These are phyloP conservation scores for Amphiura filiformis DNA, from an alignment of 35 echinoderm and acorn worm species.

Conservation along the genomic window DNA sequence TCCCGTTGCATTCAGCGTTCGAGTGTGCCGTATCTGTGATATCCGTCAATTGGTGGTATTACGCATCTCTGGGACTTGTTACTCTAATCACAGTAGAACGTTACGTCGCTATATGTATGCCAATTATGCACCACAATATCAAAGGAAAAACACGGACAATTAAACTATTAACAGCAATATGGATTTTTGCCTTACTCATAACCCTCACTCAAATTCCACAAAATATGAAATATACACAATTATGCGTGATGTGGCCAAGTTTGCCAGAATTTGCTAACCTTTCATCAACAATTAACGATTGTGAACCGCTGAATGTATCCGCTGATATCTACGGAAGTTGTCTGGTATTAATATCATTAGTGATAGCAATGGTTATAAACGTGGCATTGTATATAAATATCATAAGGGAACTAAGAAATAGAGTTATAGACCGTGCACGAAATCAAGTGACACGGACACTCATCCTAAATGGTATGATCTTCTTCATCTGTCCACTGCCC, in stretches of 20 bases:
- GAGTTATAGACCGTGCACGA: too few relatives aligned
- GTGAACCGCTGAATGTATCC: too few relatives aligned
- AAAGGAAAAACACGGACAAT: neutral
- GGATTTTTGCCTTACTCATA: neutral
- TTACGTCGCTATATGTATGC: neutral
- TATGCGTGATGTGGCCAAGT: neutral
- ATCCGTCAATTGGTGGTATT: neutral
- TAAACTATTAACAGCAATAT: neutral
- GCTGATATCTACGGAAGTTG: too few relatives aligned
- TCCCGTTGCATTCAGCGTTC: neutral
- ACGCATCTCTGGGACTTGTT: neutral
- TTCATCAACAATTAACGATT: neutral
- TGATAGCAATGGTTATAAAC: too few relatives aligned
- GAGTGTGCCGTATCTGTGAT: neutral
- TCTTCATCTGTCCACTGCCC: too few relatives aligned
- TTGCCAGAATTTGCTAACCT: neutral
- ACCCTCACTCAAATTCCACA: neutral
- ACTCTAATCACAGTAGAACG: neutral
- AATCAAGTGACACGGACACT: too few relatives aligned
- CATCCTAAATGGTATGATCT: too few relatives aligned
- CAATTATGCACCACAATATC: neutral
- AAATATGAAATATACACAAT: neutral
- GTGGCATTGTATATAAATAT: too few relatives aligned
- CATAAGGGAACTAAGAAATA: too few relatives aligned
- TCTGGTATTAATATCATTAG: too few relatives aligned